These are phyloP conservation scores for Tachyglossus aculeatus DNA, from an alignment of 2,797 vertebrate species.

Conservation along the genomic window DNA sequence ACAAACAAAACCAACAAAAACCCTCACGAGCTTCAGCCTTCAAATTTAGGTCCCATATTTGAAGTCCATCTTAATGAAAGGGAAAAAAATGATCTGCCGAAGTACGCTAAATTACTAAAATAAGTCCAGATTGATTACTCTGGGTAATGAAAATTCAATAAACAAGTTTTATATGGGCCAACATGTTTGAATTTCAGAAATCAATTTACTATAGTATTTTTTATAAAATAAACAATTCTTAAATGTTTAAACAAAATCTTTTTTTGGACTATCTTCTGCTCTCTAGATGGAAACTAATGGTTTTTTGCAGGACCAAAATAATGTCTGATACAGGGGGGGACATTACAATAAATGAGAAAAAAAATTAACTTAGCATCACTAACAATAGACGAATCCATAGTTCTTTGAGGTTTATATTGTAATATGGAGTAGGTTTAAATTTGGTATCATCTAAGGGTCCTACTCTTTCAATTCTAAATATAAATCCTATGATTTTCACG, in stretches of 20 bases:
- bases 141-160: constrained; percentile 46
- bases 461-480: too few species aligned
- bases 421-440: too few species aligned
- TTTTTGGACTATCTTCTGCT: constrained; percentile 53
- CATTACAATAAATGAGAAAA: constrained; percentile 42
- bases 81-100: too few species aligned
- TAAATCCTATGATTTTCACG: too few species aligned
- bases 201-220: constrained; percentile 46
- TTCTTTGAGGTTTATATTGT: constrained; percentile 36
- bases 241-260: constrained; percentile 58
- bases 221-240: constrained; percentile 56
- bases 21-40: constrained; percentile 23
- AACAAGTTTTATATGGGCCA: constrained; percentile 47
- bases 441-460: too few species aligned
- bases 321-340: constrained; percentile 49
- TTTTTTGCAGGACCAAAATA: constrained; percentile 53
- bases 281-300: constrained; percentile 46
- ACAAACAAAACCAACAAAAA: constrained; percentile 30
- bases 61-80: constrained; percentile 24
- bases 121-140: constrained; percentile 36
- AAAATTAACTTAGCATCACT: constrained; percentile 49
- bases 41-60: constrained; percentile 14
- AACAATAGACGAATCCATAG: constrained; percentile 61
- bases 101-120: background rate
- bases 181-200: constrained; percentile 53